phyloP scores from a whole-genome alignment of 2,797 vertebrate genomes.

The Coracias cyanogaster region DNA sequence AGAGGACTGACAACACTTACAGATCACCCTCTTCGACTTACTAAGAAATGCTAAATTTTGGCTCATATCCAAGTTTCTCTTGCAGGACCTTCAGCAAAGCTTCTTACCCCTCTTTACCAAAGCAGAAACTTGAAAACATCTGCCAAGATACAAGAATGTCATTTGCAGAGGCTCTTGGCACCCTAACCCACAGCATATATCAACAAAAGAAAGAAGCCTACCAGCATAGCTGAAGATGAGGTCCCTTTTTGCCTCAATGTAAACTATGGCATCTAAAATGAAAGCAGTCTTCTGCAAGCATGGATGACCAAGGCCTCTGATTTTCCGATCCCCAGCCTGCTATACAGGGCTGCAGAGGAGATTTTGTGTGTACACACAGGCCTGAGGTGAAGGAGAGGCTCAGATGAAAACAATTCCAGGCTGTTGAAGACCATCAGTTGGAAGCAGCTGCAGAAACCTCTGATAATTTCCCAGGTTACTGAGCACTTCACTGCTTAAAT shows the following conservation, averaged over 20 bases:
- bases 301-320: neutral
- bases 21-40: neutral
- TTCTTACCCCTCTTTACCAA: neutral
- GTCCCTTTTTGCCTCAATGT: neutral
- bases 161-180: neutral
- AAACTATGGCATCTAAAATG: neutral
- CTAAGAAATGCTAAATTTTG: neutral
- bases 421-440: neutral
- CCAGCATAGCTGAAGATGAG: neutral
- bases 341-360: neutral
- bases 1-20: neutral
- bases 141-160: neutral
- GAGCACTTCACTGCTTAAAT: slow-evolving; percentile 13
- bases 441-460: slow-evolving; percentile 12
- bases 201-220: neutral
- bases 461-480: neutral
- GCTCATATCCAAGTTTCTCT: neutral
- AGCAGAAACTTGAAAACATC: neutral
- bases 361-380: neutral
- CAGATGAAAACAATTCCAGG: neutral
- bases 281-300: neutral
- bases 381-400: neutral
- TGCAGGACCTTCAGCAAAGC: neutral
- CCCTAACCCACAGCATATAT: neutral
- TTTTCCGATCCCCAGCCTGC: neutral